Evolutionary conservation across 92 coral and sea anemone genomes (phyloP), one percentile per base, ranked within the genome.

Genomic region (Phenganax subtilis): DNA sequence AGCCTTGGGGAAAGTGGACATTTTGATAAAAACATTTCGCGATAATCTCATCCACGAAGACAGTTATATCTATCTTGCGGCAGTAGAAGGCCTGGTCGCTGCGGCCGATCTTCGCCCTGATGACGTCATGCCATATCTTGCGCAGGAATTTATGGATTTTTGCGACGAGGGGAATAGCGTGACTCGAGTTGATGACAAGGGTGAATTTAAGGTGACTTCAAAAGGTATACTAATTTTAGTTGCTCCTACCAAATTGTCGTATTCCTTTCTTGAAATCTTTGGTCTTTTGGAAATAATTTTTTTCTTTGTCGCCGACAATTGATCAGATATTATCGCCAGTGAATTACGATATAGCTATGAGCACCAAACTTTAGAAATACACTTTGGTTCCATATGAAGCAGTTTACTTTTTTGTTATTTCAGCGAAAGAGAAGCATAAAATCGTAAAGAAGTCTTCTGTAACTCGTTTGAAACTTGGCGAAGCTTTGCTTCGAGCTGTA

Each of bases 31-130:
- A 82, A 89, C 92, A 51, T 94, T 92, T 82, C 77, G 87, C 25
- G 94, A 92, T 78, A 91, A 90, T 70, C 87, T 94, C 12, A 60
- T 90, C 2, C 97, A 94, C 60, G 94, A 94, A 47, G 98, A 94
- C 85, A 88, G 94, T 0, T 94, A 92, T 76, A 94, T 94, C 8
- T 94, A 94, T 75, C 91, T 94, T 64, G 98, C 97, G 14, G 97
- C 98, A 25, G 80, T 94, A 14, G 90, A 94, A 72, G 98, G 98
- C 30, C 89, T 94, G 76, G 98, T 90, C 58, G 93, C 98, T 57
- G 84, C 92, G 80, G 91, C 97, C 7, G 90, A 82, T 31, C 71
- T 88, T 3, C 90, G 89, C 83, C 82, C 94, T n/a, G 92, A 90
- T 56, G 82, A 75, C 51, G 98, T 94, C 57, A 83, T 94, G 17